Conservation (phyloP, 2,888 invertebrate genomes). For the Nemurella pictetii region DNA sequence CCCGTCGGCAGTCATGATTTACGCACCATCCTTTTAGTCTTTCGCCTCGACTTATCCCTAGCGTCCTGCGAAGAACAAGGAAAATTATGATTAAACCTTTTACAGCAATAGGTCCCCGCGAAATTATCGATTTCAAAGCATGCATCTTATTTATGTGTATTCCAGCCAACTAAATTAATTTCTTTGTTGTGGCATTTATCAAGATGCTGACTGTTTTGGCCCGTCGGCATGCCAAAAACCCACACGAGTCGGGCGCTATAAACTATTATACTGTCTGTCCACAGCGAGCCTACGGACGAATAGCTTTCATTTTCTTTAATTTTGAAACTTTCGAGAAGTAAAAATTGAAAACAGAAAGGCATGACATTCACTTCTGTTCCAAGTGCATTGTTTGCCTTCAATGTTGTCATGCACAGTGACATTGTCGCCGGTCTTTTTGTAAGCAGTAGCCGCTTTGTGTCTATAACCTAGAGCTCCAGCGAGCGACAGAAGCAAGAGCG, state of each 20-base stretch:
- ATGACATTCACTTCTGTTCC: neutral
- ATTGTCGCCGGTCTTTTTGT: neutral
- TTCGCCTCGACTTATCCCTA: neutral
- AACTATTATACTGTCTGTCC: neutral
- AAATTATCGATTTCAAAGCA: neutral
- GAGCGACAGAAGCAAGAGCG: too few species aligned
- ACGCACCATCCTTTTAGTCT: neutral
- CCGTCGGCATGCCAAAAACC: neutral
- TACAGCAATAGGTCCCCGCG: neutral
- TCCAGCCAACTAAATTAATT: neutral
- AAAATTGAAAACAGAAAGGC: neutral
- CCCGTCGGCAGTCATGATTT: neutral
- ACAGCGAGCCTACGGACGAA: neutral
- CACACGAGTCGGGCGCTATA: neutral
- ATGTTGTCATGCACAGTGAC: neutral
- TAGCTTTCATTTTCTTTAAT: neutral
- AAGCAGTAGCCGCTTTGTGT: neutral
- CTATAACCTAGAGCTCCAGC: too few species aligned
- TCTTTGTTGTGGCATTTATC: neutral
- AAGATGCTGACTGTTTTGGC: neutral
- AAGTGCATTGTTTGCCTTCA: neutral
- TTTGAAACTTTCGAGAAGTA: neutral
- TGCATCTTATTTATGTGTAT: neutral
- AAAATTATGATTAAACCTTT: too few species aligned
- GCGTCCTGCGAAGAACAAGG: neutral